phyloP scores from a whole-genome alignment of 1,140 invertebrate genomes.

The Teleogryllus occipitalis region DNA sequence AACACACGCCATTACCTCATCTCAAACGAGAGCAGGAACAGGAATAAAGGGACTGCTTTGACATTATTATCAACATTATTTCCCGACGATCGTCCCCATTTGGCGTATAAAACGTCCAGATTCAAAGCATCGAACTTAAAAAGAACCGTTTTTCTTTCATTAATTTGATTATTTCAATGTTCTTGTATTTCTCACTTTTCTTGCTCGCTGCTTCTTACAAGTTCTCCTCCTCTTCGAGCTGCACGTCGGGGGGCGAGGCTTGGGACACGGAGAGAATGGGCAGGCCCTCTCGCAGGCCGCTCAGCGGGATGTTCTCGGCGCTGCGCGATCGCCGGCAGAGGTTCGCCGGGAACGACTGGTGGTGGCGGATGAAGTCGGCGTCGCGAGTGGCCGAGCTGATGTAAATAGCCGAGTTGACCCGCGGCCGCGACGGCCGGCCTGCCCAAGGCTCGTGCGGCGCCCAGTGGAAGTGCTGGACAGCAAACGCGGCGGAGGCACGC shows the following conservation, averaged over 20 bases:
- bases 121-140: too few species aligned
- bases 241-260: not conserved
- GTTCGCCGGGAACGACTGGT: constrained; percentile 68
- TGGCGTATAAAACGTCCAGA: too few species aligned
- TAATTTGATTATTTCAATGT: too few species aligned
- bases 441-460: constrained; percentile 25
- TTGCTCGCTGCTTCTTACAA: too few species aligned
- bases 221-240: not conserved
- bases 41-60: too few species aligned
- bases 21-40: too few species aligned
- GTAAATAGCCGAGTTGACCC: constrained; percentile 31
- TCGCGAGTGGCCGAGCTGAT: constrained; percentile 36
- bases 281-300: constrained; percentile 7
- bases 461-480: constrained; percentile 18
- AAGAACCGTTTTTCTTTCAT: too few species aligned
- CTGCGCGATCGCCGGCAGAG: constrained; percentile 68
- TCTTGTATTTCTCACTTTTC: too few species aligned
- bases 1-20: too few species aligned
- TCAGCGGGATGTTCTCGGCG: constrained; percentile 25
- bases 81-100: too few species aligned
- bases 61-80: too few species aligned
- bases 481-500: too few species aligned
- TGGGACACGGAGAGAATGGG: not conserved
- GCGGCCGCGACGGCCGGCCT: constrained; percentile 24
- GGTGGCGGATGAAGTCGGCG: constrained; percentile 55